Conservation (phyloP, 2,888 invertebrate species). For the Dorcus parallelipipedus region DNA sequence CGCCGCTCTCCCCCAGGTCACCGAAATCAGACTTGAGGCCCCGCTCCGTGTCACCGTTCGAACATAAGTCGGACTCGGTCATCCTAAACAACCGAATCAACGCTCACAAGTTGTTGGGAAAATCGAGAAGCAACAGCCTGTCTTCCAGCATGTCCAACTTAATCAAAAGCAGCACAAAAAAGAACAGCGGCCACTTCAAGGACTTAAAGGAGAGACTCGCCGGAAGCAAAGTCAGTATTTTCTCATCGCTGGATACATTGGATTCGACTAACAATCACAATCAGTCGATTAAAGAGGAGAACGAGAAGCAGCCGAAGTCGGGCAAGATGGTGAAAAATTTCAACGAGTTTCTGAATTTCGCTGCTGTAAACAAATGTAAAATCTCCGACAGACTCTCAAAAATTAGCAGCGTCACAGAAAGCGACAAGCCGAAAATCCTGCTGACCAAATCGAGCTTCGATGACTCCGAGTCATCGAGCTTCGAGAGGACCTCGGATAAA, state of each 20-base stretch:
- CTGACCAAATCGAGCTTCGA: conserved; percentile 50
- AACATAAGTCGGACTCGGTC: conserved; percentile 46
- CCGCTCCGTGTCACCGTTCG: conserved; percentile 46
- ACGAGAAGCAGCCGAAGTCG: conserved; percentile 8
- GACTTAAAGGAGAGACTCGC: conserved; percentile 56
- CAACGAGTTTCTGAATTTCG: conserved; percentile 80
- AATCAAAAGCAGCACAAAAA: conserved; percentile 42
- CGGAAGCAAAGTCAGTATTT: conserved; percentile 52
- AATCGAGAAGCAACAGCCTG: conserved; percentile 37
- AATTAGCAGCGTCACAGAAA: conserved; percentile 14
- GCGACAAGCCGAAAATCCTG: conserved; percentile 49
- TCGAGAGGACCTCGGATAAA: conserved; percentile 33
- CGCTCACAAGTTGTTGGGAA: conserved; percentile 27
- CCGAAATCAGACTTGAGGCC: conserved; percentile 35
- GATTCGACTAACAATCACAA: conserved; percentile 43
- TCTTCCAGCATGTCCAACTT: conserved; percentile 48
- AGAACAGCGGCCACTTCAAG: conserved; percentile 51
- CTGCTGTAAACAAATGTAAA: conserved; percentile 63
- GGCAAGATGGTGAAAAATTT: conserved; percentile 67
- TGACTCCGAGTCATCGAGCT: conserved; percentile 51
- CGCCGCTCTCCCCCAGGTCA: conserved; percentile 24
- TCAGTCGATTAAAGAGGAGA: conserved; percentile 38
- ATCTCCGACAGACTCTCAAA: conserved; percentile 43
- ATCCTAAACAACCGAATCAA: conserved; percentile 42
- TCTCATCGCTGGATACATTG: conserved; percentile 59